Percentiles rank a stretch among this genome's conserved stretches.
These are phyloP conservation scores for Odocoileus hemionus DNA, from an alignment of 2,113 vertebrate species.

Conservation along the genomic window DNA sequence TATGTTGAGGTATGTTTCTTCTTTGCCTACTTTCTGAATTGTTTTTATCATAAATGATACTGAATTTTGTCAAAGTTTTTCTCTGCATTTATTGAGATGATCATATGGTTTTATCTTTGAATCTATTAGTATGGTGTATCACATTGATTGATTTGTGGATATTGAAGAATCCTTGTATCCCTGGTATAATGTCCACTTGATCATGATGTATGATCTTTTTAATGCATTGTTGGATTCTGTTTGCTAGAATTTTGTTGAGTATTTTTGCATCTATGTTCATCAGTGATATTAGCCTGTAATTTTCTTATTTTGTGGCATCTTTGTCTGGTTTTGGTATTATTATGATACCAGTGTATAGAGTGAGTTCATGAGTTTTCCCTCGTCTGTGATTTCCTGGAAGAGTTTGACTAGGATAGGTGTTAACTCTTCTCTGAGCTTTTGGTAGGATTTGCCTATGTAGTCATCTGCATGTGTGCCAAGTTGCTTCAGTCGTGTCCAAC, in stretches of 20 bases:
- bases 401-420: neutral
- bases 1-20: neutral
- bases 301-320: neutral
- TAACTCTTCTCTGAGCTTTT: neutral
- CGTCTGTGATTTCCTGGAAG: neutral
- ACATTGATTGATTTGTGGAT: neutral
- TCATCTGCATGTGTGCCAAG: neutral
- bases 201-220: neutral
- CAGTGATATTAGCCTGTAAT: neutral
- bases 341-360: neutral
- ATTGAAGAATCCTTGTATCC: neutral
- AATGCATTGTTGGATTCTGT: neutral
- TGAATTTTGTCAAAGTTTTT: neutral
- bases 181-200: fast-evolving
- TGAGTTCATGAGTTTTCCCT: neutral
- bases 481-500: fast-evolving
- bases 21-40: neutral
- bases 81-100: neutral
- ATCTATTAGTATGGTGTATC: neutral
- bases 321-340: neutral
- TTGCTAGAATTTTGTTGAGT: neutral
- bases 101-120: neutral
- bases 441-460: neutral
- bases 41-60: neutral
- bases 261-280: neutral